Conservation (phyloP, 2,888 invertebrate genomes). For the Colostygia pectinataria region DNA sequence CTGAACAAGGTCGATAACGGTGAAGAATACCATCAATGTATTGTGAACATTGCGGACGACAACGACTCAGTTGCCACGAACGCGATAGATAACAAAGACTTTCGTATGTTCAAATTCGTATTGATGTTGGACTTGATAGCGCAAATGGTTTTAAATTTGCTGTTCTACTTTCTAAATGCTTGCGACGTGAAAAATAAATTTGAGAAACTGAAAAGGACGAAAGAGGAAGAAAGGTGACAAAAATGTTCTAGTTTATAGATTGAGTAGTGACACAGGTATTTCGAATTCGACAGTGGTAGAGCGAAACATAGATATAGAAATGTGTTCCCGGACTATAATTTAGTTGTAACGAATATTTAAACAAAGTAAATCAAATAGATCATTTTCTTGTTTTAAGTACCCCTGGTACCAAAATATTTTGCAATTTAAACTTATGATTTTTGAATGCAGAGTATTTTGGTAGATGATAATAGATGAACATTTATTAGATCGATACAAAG, state of each 20-base stretch:
- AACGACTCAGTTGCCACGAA: constrained; percentile 1
- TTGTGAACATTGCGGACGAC: constrained; percentile 13
- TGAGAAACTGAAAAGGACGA: constrained; percentile 27
- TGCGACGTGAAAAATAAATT: constrained; percentile 43
- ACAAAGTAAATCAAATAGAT: constrained; percentile 34
- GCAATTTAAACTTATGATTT: neutral
- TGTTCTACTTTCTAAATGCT: constrained; percentile 54
- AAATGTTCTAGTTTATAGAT: constrained; percentile 41
- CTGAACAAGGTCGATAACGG: constrained; percentile 28
- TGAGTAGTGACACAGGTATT: constrained; percentile 41
- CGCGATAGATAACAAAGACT: constrained; percentile 26
- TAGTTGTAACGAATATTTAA: constrained; percentile 39
- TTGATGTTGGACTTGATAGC: constrained; percentile 53
- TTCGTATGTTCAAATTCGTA: constrained; percentile 47
- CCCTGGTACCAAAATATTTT: constrained; percentile 10
- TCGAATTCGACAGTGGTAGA: constrained; percentile 47
- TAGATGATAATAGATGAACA: too few relatives aligned
- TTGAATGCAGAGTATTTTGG: constrained; percentile 34
- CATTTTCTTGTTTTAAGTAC: constrained; percentile 6
- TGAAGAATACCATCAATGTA: constrained; percentile 25
- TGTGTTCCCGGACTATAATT: constrained; percentile 62
- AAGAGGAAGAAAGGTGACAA: constrained; percentile 21
- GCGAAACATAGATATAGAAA: constrained; percentile 59
- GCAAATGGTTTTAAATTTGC: constrained; percentile 76
- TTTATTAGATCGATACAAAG: constrained; percentile 42